Evolutionary conservation across 2,113 vertebrate species (phyloP), one percentile per base, ranked within the genome.

Genomic region (Vulpes vulpes): DNA sequence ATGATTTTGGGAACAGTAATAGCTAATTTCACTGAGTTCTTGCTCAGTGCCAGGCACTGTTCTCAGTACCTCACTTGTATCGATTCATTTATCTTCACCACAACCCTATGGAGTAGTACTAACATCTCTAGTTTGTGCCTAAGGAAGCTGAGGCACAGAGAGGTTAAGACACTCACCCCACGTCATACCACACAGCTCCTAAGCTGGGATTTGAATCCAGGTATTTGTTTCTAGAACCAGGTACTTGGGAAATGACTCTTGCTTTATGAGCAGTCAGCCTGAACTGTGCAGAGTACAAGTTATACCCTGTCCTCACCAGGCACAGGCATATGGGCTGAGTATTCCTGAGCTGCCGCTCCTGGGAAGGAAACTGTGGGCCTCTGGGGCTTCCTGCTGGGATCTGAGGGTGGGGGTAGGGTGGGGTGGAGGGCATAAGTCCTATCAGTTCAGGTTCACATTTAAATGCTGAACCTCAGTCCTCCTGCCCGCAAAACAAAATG

Each of bases 381-480:
- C 80, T 84, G 91, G 74, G 43, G 32, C 80, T 88, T 95, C 78
- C 62, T 67, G 80, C 74, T 91, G n/a, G 71, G 51, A 94, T 16
- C 43, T 43, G 11, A 89, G 38, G 49, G n/a, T 53, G 43, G 14
- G 23, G 22, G 35, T 16, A 3, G 8, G 8, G n/a, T 23, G 10
- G 3, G 12, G 55, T 8, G 16, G 25, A 53, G 65, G 25, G 30
- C 55, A 5, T 53, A 65, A 38, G 59, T 51, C 62, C 57, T 62
- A 19, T 55, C 22, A 19, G 35, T 82, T 78, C 74, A 78, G 69
- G 55, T 87, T 82, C 27, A 51, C 49, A 32, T 96, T 91, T 92
- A 62, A 53, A 95, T 89, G 95, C 86, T 96, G 82, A 83, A 76
- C 53, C 62, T 93, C 32, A 23, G 55, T 55, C 38, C 71, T 92